These are phyloP conservation scores for Dusona sp. DNA, from an alignment of 2,888 invertebrate species.

Conservation along the genomic window DNA sequence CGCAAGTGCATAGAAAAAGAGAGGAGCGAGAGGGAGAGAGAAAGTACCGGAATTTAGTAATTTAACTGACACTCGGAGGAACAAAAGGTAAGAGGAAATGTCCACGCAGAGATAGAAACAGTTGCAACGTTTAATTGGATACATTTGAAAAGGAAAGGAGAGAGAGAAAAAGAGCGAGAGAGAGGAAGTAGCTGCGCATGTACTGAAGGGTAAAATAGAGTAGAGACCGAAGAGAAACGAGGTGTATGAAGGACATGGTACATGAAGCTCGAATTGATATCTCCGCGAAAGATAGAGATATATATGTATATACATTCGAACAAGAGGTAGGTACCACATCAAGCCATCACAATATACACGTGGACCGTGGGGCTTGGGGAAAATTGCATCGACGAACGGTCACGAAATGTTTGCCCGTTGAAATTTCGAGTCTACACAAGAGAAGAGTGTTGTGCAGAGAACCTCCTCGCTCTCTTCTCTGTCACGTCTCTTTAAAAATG, in stretches of 20 bases:
- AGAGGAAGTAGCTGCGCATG: constrained; percentile 35
- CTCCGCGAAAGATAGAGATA: constrained; percentile 23
- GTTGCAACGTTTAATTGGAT: constrained; percentile 54
- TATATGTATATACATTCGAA: not conserved
- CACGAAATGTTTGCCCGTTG: constrained; percentile 28
- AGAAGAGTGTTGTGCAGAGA: not conserved
- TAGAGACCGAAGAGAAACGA: constrained; percentile 39
- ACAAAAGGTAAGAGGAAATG: constrained; percentile 48
- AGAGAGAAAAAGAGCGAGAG: constrained; percentile 48
- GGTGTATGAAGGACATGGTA: constrained; percentile 36
- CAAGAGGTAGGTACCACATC: constrained; percentile 1
- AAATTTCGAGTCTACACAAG: constrained; percentile 25
- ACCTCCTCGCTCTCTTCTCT: not conserved
- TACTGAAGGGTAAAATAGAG: constrained; percentile 39
- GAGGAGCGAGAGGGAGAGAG: not conserved
- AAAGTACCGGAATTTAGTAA: constrained; percentile 13
- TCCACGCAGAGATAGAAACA: constrained; percentile 47
- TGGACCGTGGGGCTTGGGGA: constrained; percentile 1
- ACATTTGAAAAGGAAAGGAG: constrained; percentile 29
- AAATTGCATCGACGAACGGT: constrained; percentile 46
- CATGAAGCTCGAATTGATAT: constrained; percentile 53
- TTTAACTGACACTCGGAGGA: constrained; percentile 8
- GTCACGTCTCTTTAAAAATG: not conserved
- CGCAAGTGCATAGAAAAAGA: not conserved
- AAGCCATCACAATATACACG: constrained; percentile 30